Conservation (phyloP, 2,888 invertebrate species). For the Ischnura elegans region DNA sequence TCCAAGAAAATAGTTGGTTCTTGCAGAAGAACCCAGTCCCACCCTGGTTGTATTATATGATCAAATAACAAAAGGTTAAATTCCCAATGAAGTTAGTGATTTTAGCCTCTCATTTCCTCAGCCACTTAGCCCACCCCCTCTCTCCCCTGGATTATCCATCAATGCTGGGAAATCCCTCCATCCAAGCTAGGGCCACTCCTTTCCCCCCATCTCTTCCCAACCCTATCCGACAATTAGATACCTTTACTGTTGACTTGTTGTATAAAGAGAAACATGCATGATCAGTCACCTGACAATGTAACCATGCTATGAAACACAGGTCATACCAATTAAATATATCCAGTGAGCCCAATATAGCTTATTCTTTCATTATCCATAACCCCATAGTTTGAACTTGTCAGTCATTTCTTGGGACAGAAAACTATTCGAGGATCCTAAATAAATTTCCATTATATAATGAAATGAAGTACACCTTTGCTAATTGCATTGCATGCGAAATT, state of each 20-base stretch:
- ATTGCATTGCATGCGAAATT: too few relatives aligned
- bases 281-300: neutral
- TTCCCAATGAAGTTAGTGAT: slow-evolving; percentile 3
- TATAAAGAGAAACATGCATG: neutral
- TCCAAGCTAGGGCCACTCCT: too few relatives aligned
- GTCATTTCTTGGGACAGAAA: neutral
- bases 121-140: too few relatives aligned
- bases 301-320: neutral
- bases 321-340: too few relatives aligned
- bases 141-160: neutral
- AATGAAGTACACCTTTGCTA: too few relatives aligned
- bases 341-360: too few relatives aligned
- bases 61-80: neutral
- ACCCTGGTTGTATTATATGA: neutral
- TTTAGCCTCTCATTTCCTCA: too few relatives aligned
- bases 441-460: neutral
- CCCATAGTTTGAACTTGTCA: neutral
- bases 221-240: too few relatives aligned
- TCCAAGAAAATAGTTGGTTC: neutral
- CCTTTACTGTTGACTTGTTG: neutral
- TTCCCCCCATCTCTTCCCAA: too few relatives aligned
- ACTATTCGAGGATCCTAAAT: neutral
- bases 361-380: too few relatives aligned
- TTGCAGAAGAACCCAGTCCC: neutral
- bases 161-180: neutral